Conservation (phyloP, 2,888 invertebrate species). For the Caenorhabditis becei region DNA sequence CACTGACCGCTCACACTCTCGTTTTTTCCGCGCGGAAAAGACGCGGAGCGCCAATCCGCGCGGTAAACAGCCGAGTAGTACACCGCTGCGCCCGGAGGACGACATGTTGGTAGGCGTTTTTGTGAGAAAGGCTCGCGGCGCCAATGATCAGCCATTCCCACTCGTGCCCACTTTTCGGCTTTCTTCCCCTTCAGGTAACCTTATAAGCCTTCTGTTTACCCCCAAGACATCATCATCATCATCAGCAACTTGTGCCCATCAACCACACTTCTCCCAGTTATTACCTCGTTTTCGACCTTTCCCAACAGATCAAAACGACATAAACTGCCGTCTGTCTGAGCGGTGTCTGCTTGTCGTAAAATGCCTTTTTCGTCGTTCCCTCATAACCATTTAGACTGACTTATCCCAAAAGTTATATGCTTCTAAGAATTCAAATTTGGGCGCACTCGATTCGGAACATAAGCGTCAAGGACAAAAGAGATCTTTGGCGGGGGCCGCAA, state of each 20-base stretch:
- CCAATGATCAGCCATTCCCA: neutral
- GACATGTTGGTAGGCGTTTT: conserved; percentile 14
- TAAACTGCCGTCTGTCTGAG: conserved; percentile 17
- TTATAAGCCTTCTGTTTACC: conserved; percentile 33
- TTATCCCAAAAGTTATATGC: conserved; percentile 10
- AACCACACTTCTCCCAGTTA: conserved; percentile 2
- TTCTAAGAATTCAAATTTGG: conserved; percentile 3
- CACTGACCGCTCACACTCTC: conserved; percentile 15
- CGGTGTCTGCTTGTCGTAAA: conserved; percentile 38
- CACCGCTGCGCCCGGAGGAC: conserved; percentile 3
- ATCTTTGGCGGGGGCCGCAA: conserved; percentile 19
- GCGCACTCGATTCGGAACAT: conserved; percentile 1
- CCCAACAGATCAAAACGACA: conserved; percentile 31
- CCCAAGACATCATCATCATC: conserved; percentile 14
- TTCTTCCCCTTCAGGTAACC: neutral
- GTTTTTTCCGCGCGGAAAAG: conserved; percentile 12
- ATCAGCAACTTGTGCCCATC: conserved; percentile 6
- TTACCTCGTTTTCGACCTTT: conserved; percentile 28
- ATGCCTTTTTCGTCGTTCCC: neutral
- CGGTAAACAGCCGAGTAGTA: conserved; percentile 51
- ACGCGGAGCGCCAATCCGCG: conserved; percentile 39
- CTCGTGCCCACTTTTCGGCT: conserved; percentile 12
- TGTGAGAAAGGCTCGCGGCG: neutral
- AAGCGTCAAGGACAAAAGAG: conserved; percentile 12
- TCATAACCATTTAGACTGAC: neutral